Evolutionary conservation across 2,797 vertebrate species (phyloP).

Genomic region (Oryzias sinensis): DNA sequence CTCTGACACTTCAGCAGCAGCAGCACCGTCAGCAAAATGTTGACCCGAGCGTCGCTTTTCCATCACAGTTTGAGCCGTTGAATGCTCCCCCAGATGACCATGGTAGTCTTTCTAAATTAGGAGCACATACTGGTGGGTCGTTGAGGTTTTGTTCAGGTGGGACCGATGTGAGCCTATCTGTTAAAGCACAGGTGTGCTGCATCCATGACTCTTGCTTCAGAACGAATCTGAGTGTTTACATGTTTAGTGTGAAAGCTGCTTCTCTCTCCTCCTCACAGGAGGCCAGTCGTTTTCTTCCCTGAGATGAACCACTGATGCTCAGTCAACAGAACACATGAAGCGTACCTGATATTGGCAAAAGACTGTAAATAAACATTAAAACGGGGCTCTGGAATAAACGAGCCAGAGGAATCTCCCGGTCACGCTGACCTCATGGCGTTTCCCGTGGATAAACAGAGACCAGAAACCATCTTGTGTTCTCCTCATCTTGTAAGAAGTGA

Average conservation of each 20-base stretch:
- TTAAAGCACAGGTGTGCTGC: background rate
- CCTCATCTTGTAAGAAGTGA: constrained; percentile 32
- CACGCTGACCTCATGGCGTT: constrained; percentile 29
- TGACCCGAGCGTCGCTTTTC: background rate
- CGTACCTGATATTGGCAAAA: constrained; percentile 63
- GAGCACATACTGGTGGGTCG: background rate
- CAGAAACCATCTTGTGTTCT: constrained; percentile 30
- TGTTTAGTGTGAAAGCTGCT: background rate
- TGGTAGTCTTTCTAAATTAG: background rate
- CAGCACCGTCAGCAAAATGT: background rate
- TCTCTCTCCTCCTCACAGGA: constrained; percentile 16
- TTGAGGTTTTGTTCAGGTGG: background rate
- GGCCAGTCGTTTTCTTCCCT: constrained; percentile 60
- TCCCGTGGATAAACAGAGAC: constrained; percentile 37
- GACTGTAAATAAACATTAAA: constrained; percentile 54
- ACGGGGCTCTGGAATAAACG: constrained; percentile 22
- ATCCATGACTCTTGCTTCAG: background rate
- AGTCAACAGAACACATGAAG: constrained; percentile 52
- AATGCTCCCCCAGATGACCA: background rate
- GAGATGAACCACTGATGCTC: constrained; percentile 62
- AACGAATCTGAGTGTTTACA: background rate
- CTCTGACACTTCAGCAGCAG: background rate
- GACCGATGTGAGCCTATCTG: background rate
- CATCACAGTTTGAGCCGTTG: background rate
- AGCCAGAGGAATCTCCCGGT: constrained; percentile 7